Evolutionary conservation across 2,797 vertebrate species (phyloP).

Genomic region (Adelosebastes latens): DNA sequence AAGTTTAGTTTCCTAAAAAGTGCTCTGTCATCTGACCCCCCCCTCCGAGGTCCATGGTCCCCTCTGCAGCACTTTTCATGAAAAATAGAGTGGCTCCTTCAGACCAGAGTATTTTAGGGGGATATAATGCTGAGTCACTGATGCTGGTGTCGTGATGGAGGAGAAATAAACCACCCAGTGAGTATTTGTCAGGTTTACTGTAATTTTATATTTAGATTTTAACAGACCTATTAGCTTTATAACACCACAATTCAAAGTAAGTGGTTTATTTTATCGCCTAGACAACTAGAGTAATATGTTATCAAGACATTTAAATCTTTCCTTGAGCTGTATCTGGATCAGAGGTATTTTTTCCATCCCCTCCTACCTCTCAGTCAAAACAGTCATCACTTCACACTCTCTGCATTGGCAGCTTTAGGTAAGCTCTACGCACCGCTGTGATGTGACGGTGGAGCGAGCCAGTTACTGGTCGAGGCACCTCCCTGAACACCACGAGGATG

Average conservation of each 20-base stretch:
- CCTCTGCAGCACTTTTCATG: conserved; percentile 33
- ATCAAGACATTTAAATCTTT: neutral
- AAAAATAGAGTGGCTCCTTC: neutral
- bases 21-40: conserved; percentile 13
- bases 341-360: neutral
- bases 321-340: neutral
- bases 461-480: conserved; percentile 50
- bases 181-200: neutral
- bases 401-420: neutral
- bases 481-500: conserved; percentile 57
- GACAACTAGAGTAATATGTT: neutral
- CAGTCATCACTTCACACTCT: neutral
- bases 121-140: conserved; percentile 54
- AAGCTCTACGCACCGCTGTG: neutral
- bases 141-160: neutral
- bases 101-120: neutral
- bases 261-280: neutral
- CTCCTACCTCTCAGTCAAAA: neutral
- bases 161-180: neutral
- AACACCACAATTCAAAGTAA: neutral
- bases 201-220: neutral
- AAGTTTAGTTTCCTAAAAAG: neutral
- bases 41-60: neutral
- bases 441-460: conserved; percentile 8
- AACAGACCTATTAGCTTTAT: neutral